Evolutionary conservation across 2,113 vertebrate species (phyloP), one percentile per base, ranked within the genome.

Genomic region (Daubentonia madagascariensis): DNA sequence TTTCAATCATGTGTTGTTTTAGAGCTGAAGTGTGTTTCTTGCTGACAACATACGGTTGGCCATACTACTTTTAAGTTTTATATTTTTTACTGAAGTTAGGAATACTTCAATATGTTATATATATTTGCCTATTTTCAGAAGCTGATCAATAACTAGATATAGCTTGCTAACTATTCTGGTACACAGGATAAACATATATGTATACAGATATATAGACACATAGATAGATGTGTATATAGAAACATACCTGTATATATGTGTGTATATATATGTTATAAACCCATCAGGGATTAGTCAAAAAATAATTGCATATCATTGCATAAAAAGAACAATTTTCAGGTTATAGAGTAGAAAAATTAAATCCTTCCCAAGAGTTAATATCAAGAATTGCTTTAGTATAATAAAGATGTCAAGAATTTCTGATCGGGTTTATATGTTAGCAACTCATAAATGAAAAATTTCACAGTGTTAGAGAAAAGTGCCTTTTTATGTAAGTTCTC

Each of bases 321-420:
- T 48, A 48, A 59, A 43, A 86, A 88, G 45, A 67, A 68, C 1
- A 83, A 43, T 4, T 89, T 94, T 59, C 7, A 68, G 11, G 45
- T 89, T 80, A 86, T 37, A 86, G 25, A 48, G 8, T 70, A 52
- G 43, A 52, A 94, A 91, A 96, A 70, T 63, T 25, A 97, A 84
- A 54, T 84, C 32, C 57, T 93, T 84, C 30, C 9, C 18, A 84
- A 85, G n/a, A 92, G 28, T 90, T 28, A 67, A 18, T 81, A 90
- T 32, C 25, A 80, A 32, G 73, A 93, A 96, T 45, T 85, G 5
- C 70, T 80, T 91, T 94, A 85, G 85, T 78, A 0, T 81, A 54
- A 43, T 81, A 97, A 90, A 96, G 65, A 90, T 50, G 11, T 91
- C 22, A 95, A 73, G 22, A 84, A 78, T 96, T 89, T 85, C 59